Evolutionary conservation across 1,140 invertebrate genomes (phyloP).

Genomic region (Drosophila dunni): DNA sequence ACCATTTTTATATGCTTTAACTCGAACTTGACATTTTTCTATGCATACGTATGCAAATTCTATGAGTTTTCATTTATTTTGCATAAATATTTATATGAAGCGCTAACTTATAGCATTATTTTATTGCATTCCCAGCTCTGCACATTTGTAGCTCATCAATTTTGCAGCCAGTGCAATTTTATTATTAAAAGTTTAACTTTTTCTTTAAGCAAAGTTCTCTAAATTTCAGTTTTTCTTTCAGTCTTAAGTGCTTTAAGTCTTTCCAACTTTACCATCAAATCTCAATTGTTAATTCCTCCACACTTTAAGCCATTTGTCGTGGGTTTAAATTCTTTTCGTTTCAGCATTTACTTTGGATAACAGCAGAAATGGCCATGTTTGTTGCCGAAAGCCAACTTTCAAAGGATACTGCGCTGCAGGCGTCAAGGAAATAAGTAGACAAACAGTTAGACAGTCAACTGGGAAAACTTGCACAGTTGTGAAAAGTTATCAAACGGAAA

Average conservation of each 20-base stretch:
- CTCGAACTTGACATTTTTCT: conserved; percentile 46
- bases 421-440: conserved; percentile 39
- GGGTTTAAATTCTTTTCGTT: neutral
- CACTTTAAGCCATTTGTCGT: conserved; percentile 21
- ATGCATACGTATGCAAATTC: conserved; percentile 64
- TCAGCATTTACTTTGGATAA: neutral
- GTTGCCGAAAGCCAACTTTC: conserved; percentile 19
- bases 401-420: conserved; percentile 43
- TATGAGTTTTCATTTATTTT: conserved; percentile 45
- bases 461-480: conserved; percentile 21
- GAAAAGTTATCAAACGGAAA: conserved; percentile 26
- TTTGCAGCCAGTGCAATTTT: conserved; percentile 11
- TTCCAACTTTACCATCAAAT: too few relatives aligned
- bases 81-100: conserved; percentile 67
- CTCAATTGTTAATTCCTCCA: conserved; percentile 26
- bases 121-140: conserved; percentile 30
- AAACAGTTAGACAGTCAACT: conserved; percentile 26
- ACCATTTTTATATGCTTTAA: conserved; percentile 32
- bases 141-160: conserved; percentile 35
- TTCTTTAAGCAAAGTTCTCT: neutral
- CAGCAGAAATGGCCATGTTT: conserved; percentile 12
- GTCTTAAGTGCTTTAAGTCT: too few relatives aligned
- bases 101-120: conserved; percentile 3
- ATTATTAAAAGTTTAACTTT: conserved; percentile 5
- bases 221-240: too few relatives aligned